Evolutionary conservation across 2,888 invertebrate species (phyloP).

Genomic region (Drosophila siamana): DNA sequence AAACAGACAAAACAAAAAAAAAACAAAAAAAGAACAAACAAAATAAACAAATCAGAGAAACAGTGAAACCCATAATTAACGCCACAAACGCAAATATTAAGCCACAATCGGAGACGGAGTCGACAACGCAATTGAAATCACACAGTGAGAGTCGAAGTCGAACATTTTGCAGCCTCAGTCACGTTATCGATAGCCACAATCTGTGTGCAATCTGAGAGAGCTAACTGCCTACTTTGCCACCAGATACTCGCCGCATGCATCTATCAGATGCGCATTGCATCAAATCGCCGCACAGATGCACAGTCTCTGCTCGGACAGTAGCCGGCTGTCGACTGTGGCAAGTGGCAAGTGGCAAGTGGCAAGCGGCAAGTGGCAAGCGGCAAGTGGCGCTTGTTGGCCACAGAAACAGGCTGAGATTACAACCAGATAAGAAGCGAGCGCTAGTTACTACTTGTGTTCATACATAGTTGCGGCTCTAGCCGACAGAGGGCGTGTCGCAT

Average conservation of each 20-base stretch:
- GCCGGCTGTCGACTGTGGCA: slow-evolving; percentile 8
- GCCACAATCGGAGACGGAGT: slow-evolving; percentile 42
- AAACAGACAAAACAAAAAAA: no score
- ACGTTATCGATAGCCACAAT: slow-evolving; percentile 69
- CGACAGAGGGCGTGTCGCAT: slow-evolving; percentile 27
- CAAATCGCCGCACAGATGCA: slow-evolving; percentile 24
- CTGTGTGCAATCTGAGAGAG: slow-evolving; percentile 35
- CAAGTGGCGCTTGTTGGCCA: slow-evolving; percentile 49
- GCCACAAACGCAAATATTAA: slow-evolving; percentile 81
- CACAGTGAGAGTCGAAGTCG: slow-evolving; percentile 5
- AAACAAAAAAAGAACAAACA: slow-evolving; percentile 65
- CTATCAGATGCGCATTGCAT: slow-evolving; percentile 50
- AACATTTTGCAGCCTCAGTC: slow-evolving; percentile 40
- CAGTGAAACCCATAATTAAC: slow-evolving; percentile 75
- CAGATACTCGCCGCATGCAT: slow-evolving; percentile 23
- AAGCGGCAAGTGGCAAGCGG: slow-evolving; percentile 34
- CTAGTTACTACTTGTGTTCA: slow-evolving; percentile 9
- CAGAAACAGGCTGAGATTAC: slow-evolving; percentile 39
- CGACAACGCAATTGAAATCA: background rate
- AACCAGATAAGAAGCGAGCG: slow-evolving; percentile 21
- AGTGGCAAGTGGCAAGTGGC: slow-evolving; percentile 42
- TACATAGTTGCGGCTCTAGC: background rate
- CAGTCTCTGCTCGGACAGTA: slow-evolving; percentile 5
- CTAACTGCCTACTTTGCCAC: slow-evolving; percentile 7
- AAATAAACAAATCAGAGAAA: slow-evolving; percentile 80